Percentiles rank a stretch among this genome's conserved stretches.
phyloP scores from a whole-genome alignment of 2,888 invertebrate species.

The Lepeophtheirus nordmannii region DNA sequence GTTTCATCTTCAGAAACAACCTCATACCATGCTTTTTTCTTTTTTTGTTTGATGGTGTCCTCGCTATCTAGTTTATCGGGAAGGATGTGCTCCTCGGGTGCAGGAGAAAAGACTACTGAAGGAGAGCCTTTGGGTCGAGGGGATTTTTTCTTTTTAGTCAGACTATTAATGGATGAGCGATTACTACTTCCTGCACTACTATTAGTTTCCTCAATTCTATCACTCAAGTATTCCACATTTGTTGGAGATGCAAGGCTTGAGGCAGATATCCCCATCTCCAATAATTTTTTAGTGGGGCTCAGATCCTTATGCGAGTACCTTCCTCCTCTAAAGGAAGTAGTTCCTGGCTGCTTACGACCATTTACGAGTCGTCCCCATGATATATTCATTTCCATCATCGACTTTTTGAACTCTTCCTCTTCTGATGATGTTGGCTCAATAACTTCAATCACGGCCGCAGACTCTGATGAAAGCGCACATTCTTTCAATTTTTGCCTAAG shows the following conservation, averaged over 20 bases:
- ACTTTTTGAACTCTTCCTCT: constrained; percentile 29
- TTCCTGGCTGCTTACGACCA: background rate
- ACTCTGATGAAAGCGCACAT: constrained; percentile 30
- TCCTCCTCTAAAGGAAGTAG: background rate
- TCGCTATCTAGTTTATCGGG: constrained; percentile 13
- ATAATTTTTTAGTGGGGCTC: constrained; percentile 11
- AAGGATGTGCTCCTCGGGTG: constrained; percentile 16
- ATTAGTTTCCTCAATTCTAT: background rate
- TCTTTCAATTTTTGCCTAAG: constrained; percentile 29
- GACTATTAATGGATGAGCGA: constrained; percentile 1
- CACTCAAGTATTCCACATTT: constrained; percentile 7
- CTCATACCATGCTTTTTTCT: constrained; percentile 21
- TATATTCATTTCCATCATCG: constrained; percentile 18
- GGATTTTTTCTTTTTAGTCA: background rate
- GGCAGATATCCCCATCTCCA: constrained; percentile 16
- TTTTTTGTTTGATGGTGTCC: background rate
- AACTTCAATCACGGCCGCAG: constrained; percentile 32
- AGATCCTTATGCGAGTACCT: background rate
- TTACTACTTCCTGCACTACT: background rate
- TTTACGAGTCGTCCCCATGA: background rate
- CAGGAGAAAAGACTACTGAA: background rate
- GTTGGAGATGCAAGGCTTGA: background rate
- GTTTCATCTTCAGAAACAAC: constrained; percentile 18
- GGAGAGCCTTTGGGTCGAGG: background rate
- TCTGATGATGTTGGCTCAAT: constrained; percentile 31